Evolutionary conservation across 2,113 vertebrate species (phyloP).

Genomic region (Sminthopsis crassicaudata): DNA sequence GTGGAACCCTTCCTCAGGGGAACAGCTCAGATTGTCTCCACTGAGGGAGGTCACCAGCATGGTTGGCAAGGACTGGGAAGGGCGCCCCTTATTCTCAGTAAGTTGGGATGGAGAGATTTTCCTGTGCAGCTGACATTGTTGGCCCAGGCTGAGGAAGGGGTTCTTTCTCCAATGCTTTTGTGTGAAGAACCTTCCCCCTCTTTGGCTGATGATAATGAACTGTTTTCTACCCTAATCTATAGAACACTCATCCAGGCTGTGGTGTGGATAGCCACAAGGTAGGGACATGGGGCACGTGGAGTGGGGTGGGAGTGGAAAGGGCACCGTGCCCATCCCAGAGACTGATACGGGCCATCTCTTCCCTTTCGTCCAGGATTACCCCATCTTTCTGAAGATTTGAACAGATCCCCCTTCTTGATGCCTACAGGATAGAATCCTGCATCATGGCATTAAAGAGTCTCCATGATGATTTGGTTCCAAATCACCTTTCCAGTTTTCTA

Average conservation of each 20-base stretch:
- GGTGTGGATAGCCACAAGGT: conserved; percentile 54
- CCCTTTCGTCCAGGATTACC: background rate
- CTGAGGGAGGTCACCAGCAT: background rate
- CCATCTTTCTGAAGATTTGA: background rate
- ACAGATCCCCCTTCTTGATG: background rate
- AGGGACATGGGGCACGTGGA: conserved; percentile 34
- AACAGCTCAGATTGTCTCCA: background rate
- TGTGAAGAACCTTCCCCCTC: background rate
- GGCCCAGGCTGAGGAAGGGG: background rate
- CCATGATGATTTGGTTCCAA: background rate
- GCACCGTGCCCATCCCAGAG: background rate
- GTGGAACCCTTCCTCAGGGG: background rate
- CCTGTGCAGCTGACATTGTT: background rate
- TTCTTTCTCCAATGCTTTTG: background rate
- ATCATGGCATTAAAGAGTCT: no score
- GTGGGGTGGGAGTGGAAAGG: background rate
- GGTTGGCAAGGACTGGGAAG: background rate
- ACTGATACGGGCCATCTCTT: no score
- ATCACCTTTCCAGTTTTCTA: background rate
- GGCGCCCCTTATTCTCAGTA: background rate
- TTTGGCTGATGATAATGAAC: background rate
- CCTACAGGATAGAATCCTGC: background rate
- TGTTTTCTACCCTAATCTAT: background rate
- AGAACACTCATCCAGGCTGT: conserved; percentile 67
- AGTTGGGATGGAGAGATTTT: background rate